Evolutionary conservation across 2,797 vertebrate genomes (phyloP), one percentile per base, ranked within the genome.

Genomic region (Anguilla anguilla): DNA sequence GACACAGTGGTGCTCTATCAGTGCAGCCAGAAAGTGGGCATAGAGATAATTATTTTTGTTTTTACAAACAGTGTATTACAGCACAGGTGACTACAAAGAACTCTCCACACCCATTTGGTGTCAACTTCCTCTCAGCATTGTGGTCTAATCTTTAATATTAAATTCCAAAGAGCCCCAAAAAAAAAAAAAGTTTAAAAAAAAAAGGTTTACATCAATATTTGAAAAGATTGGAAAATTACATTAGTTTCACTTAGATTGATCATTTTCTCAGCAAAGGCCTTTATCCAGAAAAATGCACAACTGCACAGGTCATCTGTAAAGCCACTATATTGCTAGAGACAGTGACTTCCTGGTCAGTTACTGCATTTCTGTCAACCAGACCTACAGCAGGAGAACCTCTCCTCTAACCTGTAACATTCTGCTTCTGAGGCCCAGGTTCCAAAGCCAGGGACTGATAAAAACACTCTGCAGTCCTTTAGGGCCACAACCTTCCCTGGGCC

Each of bases 1-100:
- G 64, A 85, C 69, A 84, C 55, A 81, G 74, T 22, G 84, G 46
- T 79, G 57, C 10, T 79, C 31, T 39, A 59, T 39, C 49, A 85
- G 83, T 82, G 79, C 79, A 51, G 79, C 43, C 43, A 82, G 46
- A 74, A 15, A 15, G 11, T 15, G n/a, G 69, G 85, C 43, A 9
- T 25, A 13, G 43, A 82, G 19, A 49, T 82, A 25, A 82, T 82
- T 49, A 51, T 51, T 82, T 51, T 82, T 51, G 17, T 39, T 74
- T 49, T 83, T 57, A 84, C 53, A 84, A 31, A 84, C 83, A 59
- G 51, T 57, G 28, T 82, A 84, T 31, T 28, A 84, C 83, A 84
- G 83, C 46, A 82, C 83, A 19, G 55, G 83, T 19, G 59, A 61
- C 28, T 25, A 67, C 59, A 85, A 85, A 35, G 31, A 59, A 35